Conservation (phyloP, 2,888 invertebrate species). For the Hydrotaea cyrtoneurina region DNA sequence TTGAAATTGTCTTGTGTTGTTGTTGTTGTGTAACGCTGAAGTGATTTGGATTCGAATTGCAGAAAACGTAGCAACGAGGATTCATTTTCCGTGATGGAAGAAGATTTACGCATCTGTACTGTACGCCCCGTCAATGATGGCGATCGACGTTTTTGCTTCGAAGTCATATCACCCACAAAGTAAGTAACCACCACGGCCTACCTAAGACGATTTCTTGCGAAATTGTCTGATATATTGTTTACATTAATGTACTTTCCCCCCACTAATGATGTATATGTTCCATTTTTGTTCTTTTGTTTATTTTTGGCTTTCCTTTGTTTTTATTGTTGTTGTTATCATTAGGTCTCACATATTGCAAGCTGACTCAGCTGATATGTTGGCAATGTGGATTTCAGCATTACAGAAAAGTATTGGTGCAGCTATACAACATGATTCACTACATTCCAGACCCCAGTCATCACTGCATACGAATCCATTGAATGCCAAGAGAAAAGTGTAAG, state of each 20-base stretch:
- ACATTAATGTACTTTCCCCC: not conserved
- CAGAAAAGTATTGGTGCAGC: constrained; percentile 94
- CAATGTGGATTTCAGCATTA: constrained; percentile 93
- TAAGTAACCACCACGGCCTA: constrained; percentile 80
- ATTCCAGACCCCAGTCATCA: constrained; percentile 77
- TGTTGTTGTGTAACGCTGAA: constrained; percentile 78
- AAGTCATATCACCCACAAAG: constrained; percentile 96
- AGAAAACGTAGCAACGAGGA: constrained; percentile 91
- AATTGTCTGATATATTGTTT: not conserved
- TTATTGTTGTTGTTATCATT: constrained; percentile 52
- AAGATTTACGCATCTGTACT: constrained; percentile 96
- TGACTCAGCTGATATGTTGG: constrained; percentile 95
- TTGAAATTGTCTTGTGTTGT: constrained; percentile 43
- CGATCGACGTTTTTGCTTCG: constrained; percentile 97
- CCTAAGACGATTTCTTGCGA: not conserved
- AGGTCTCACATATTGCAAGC: constrained; percentile 99
- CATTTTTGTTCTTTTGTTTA: not conserved
- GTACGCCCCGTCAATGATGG: constrained; percentile 94
- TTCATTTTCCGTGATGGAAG: constrained; percentile 96
- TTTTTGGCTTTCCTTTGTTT: constrained; percentile 4
- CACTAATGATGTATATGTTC: not conserved
- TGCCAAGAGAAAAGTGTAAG: constrained; percentile 79
- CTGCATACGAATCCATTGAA: constrained; percentile 75
- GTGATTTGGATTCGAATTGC: constrained; percentile 81
- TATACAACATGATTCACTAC: constrained; percentile 78